Conservation (phyloP, 1,140 invertebrate species). For the Mya arenaria region DNA sequence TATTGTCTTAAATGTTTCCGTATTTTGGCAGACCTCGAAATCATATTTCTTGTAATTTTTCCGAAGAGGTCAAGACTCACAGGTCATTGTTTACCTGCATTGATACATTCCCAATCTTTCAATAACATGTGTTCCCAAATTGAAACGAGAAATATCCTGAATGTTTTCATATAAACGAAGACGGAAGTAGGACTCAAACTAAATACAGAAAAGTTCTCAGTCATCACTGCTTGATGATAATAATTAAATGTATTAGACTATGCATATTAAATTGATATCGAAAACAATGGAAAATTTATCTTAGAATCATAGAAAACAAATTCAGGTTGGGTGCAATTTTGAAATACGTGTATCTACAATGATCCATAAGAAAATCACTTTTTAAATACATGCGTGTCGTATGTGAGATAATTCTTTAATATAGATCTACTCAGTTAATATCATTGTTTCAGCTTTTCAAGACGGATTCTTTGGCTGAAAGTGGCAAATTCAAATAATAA, state of each 20-base stretch:
- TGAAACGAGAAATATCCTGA: too few relatives aligned
- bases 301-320: slow-evolving; percentile 16
- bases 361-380: background rate
- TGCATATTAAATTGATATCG: slow-evolving; percentile 8
- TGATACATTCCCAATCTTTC: too few relatives aligned
- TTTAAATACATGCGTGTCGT: slow-evolving; percentile 3
- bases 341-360: slow-evolving; percentile 1
- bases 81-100: too few relatives aligned
- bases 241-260: background rate
- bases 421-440: background rate
- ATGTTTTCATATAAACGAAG: too few relatives aligned
- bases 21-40: too few relatives aligned
- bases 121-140: too few relatives aligned
- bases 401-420: slow-evolving; percentile 4
- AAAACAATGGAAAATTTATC: background rate
- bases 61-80: too few relatives aligned
- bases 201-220: background rate
- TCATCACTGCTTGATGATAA: slow-evolving; percentile 9
- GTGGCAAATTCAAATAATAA: slow-evolving; percentile 2
- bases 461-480: slow-evolving; percentile 12
- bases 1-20: too few relatives aligned
- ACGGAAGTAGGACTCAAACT: too few relatives aligned
- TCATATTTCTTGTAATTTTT: too few relatives aligned
- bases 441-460: background rate
- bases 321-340: background rate